Evolutionary conservation across 2,113 vertebrate genomes (phyloP), one percentile per base, ranked within the genome.

Genomic region (Thermophis baileyi): DNA sequence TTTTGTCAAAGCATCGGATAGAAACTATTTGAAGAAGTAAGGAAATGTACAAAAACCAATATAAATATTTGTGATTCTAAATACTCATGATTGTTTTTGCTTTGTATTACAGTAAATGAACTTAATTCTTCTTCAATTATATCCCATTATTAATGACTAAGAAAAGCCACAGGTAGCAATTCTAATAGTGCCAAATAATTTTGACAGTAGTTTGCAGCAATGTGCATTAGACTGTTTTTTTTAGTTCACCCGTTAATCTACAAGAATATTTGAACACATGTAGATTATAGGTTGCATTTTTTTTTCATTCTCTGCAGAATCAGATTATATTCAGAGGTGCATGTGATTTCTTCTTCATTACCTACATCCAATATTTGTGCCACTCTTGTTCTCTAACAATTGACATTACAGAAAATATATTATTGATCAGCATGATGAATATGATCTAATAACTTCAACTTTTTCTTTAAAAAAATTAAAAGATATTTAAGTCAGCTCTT

Each of bases 151-250:
- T 4, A 91, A 88, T 95, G 47, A 94, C 46, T 91, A 89, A 93
- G 74, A 94, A 95, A 93, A 91, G 94, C 95, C 96, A 96, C 96
- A 96, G 95, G 97, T 93, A 97, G 96, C 96, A 97, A 96, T 94
- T 95, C 90, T 87, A 91, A 92, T 46, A 57, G 91, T 93, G 30
- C 6, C 90, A 25, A 91, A 91, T 50, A 54, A 50, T 63, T 57
- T 51, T 63, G 44, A n/a, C 47, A 53, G 46, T 35, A 50, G 44
- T 90, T 44, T 85, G 30, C 40, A 86, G 30, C 55, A 51, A n/a
- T 18, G 47, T 90, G 27, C 54, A 51, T 46, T 16, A n/a, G 25
- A 51, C 20, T 27, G 12, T 50, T 92, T 3, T 55, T 53, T 30
- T 27, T 30, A n/a, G 40, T 55, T 27, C 27, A 35, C 35, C 3